A percentile compares a stretch with the other conserved stretches of the same genome.
phyloP scores from a whole-genome alignment of 2,888 invertebrate species.

The Athrips mouffetella region DNA sequence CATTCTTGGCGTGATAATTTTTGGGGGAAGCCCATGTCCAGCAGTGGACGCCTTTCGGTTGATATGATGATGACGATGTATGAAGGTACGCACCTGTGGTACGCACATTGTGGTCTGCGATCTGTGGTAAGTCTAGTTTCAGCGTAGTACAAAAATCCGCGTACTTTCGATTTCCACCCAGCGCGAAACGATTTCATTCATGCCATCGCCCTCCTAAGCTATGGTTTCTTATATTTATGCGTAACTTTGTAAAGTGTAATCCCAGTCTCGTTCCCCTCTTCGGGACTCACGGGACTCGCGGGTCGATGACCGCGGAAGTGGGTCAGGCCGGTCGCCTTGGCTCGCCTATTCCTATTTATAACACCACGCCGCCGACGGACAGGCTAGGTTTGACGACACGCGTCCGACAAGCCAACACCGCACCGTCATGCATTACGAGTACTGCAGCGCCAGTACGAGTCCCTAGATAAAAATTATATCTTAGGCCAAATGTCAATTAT shows the following conservation, averaged over 20 bases:
- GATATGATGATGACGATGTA: no score
- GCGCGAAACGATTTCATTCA: background rate
- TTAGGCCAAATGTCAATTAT: no score
- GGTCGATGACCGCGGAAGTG: conserved; percentile 47
- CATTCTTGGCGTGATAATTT: no score
- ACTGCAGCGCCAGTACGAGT: no score
- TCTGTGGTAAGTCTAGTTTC: background rate
- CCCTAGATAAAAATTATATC: no score
- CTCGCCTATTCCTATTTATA: conserved; percentile 46
- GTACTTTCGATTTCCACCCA: background rate
- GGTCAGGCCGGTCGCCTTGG: conserved; percentile 44
- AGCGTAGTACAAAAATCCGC: background rate
- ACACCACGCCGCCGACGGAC: conserved; percentile 33
- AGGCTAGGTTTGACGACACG: conserved; percentile 37
- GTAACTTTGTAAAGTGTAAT: no score
- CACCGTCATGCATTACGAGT: background rate
- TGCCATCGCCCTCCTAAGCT: background rate
- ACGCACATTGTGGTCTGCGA: no score
- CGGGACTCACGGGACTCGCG: conserved; percentile 35
- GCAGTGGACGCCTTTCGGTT: no score
- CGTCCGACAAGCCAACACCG: conserved; percentile 15
- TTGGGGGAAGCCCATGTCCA: no score
- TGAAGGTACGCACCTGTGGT: no score
- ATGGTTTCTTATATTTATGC: conserved; percentile 1
- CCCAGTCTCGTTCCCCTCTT: conserved; percentile 18